phyloP scores from a whole-genome alignment of 2,113 vertebrate species.

The Tupaia tana region DNA sequence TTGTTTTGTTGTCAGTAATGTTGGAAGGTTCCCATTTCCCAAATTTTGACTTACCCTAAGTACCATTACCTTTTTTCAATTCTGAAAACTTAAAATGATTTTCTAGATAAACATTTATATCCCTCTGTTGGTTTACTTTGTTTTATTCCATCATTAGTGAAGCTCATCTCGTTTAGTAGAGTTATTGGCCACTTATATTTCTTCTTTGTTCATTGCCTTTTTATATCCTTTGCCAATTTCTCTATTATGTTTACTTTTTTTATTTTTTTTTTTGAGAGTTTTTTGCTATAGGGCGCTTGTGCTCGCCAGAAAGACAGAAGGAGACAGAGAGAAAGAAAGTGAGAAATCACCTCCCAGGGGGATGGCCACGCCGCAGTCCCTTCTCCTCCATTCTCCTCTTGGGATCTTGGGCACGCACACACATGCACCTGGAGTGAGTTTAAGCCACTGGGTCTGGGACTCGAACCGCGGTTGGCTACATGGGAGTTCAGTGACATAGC shows the following conservation, averaged over 20 bases:
- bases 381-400: too few species aligned
- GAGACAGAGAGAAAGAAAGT: too few species aligned
- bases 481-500: too few species aligned
- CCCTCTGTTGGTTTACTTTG: neutral
- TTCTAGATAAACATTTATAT: neutral
- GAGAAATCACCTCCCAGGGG: too few species aligned
- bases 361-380: too few species aligned
- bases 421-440: too few species aligned
- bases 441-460: too few species aligned
- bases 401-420: too few species aligned
- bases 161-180: neutral
- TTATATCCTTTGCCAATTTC: neutral
- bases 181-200: neutral
- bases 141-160: conserved; percentile 16
- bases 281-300: too few species aligned
- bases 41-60: neutral
- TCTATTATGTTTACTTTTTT: neutral
- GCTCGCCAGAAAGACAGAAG: too few species aligned
- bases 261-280: too few species aligned
- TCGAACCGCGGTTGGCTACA: too few species aligned
- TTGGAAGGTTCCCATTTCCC: neutral
- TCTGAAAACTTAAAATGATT: conserved; percentile 25
- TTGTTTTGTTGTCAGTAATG: neutral
- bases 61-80: neutral
- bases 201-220: neutral